These are phyloP conservation scores for Elachura formosa DNA, from an alignment of 2,113 vertebrate genomes.

Conservation along the genomic window DNA sequence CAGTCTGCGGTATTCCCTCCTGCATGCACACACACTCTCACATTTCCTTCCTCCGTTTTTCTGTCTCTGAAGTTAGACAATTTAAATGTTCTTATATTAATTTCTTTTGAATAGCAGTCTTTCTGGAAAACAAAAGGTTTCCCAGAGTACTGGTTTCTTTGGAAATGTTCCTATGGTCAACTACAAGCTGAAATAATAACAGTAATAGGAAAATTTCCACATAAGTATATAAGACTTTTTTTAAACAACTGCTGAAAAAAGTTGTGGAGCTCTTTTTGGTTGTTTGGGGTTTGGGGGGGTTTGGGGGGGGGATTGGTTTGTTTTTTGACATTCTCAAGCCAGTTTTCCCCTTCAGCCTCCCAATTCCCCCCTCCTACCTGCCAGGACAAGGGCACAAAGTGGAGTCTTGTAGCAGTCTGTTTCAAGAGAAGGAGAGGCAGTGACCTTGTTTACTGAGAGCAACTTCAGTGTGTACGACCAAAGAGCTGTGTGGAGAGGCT, in stretches of 20 bases:
- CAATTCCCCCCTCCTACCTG: rapidly evolving
- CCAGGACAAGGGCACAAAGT: background rate
- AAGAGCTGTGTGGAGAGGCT: background rate
- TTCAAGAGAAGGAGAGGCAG: background rate
- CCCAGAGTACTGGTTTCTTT: slow-evolving; percentile 27
- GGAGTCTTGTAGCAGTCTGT: background rate
- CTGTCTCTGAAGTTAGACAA: background rate
- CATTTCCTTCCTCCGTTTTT: slow-evolving; percentile 17
- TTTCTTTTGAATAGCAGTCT: slow-evolving; percentile 28
- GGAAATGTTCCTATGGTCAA: slow-evolving; percentile 11
- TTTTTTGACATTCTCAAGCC: background rate
- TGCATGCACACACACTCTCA: background rate
- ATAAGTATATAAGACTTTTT: background rate
- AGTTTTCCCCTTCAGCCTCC: background rate
- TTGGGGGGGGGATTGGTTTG: background rate
- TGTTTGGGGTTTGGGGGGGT: background rate
- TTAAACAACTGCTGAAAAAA: background rate
- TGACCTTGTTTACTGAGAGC: background rate
- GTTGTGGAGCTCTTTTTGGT: background rate
- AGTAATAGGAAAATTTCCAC: slow-evolving; percentile 35
- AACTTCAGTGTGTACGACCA: rapidly evolving
- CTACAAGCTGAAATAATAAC: slow-evolving; percentile 51
- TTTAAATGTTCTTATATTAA: slow-evolving; percentile 37
- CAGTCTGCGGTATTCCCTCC: background rate
- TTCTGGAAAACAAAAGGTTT: slow-evolving; percentile 54